Percentiles rank a stretch among this genome's conserved stretches.
phyloP scores from a whole-genome alignment of 2,888 invertebrate species.

The Phortica okadai region DNA sequence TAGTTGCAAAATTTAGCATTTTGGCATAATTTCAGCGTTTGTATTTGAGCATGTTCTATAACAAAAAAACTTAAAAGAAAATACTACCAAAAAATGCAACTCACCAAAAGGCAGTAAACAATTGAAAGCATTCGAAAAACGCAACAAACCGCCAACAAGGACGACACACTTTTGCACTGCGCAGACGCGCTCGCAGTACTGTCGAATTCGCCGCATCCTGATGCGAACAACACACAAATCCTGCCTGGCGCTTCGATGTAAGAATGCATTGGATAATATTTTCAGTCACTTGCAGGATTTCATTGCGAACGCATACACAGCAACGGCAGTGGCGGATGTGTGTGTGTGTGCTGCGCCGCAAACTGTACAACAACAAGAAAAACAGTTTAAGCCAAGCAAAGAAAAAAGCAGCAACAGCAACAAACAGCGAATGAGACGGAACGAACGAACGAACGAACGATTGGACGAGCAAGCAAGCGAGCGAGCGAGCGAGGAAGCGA shows the following conservation, averaged over 20 bases:
- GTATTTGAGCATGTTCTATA: no score
- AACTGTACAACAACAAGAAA: background rate
- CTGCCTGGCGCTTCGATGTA: background rate
- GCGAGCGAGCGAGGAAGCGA: background rate
- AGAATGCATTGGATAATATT: background rate
- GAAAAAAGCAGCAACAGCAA: background rate
- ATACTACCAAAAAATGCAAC: constrained; percentile 9
- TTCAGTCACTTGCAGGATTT: constrained; percentile 35
- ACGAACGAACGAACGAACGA: constrained; percentile 56
- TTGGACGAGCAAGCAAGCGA: constrained; percentile 13
- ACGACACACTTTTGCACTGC: background rate
- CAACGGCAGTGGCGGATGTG: constrained; percentile 4
- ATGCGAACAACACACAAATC: constrained; percentile 1
- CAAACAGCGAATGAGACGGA: constrained; percentile 30
- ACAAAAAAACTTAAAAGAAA: background rate
- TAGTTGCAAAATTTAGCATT: no score
- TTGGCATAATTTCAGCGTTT: no score
- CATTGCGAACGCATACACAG: constrained; percentile 3
- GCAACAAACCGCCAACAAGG: background rate
- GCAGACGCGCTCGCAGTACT: background rate
- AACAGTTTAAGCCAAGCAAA: background rate
- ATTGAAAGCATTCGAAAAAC: no score
- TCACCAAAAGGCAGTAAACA: background rate
- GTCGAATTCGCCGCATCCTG: constrained; percentile 21
- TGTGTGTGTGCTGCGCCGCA: constrained; percentile 14